phyloP scores from a whole-genome alignment of 2,797 vertebrate genomes.

The Melanotaenia trifasciata region DNA sequence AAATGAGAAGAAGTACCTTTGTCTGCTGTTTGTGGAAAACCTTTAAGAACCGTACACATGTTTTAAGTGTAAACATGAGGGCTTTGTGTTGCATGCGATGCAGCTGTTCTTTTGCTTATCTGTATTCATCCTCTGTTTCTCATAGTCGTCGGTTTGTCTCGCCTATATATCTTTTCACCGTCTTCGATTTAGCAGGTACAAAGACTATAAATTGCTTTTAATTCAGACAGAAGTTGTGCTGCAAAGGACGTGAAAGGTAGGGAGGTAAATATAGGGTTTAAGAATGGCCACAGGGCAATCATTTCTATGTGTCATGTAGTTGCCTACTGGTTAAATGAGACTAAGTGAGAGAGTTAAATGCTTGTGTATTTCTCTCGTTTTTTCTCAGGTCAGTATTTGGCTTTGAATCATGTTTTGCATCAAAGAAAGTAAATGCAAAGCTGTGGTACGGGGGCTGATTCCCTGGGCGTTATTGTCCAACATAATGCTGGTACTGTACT shows the following conservation, averaged over 20 bases:
- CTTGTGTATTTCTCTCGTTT: background rate
- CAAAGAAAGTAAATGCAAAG: constrained; percentile 73
- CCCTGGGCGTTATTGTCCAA: constrained; percentile 87
- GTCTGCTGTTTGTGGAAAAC: constrained; percentile 7
- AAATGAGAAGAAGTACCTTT: background rate
- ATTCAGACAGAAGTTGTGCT: background rate
- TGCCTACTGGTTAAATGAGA: background rate
- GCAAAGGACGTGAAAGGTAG: background rate
- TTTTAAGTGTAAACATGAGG: constrained; percentile 71
- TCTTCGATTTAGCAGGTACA: background rate
- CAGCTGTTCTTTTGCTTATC: constrained; percentile 25
- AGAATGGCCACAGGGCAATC: background rate
- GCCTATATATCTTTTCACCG: background rate
- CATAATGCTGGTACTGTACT: constrained; percentile 88
- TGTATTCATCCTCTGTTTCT: background rate
- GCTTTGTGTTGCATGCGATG: constrained; percentile 15
- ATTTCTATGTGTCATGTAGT: background rate
- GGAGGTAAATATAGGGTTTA: background rate
- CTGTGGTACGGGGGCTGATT: constrained; percentile 79
- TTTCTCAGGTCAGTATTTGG: constrained; percentile 23
- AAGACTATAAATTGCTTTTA: background rate
- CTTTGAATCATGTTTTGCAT: constrained; percentile 67
- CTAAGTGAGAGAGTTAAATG: background rate
- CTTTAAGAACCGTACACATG: constrained; percentile 45
- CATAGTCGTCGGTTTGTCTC: background rate